Base-by-base conservation (phyloP, 1,140 invertebrate species). In the Drosophila tropicalis region DNA sequence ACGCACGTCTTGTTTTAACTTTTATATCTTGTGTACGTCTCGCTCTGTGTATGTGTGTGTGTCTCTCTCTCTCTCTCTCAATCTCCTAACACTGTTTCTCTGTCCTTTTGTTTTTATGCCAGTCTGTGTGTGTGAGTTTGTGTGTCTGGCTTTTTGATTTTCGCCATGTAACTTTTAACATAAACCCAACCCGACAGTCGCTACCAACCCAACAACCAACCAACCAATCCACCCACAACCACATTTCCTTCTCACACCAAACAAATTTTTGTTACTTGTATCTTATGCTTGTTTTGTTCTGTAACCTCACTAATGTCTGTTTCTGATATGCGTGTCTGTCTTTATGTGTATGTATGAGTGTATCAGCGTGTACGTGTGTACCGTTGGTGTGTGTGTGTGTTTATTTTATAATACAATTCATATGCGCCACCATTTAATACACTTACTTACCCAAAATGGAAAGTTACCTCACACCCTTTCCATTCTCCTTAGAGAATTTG, bases 1-100 rank as follows among this genome's bases (percentile, higher is more conserved):
- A 72, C 62, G 75, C 83, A 86, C 71, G 83, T 87, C 76, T 76
- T 66, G 61, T 62, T n/a, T 76, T 76, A 67, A 62, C 75, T 63
- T 77, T 58, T 67, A 71, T 70, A 47, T 65, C 62, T 79, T 29
- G 39, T 69, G 32, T 61, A 9, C 58, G 29, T 41, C 63, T 67
- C 40, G 47, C 40, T 73, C 25, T 67, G 60, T 54, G 56, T 54
- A 34, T 62, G 44, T 62, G 25, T 68, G 13, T 55, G 7, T 34
- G 6, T 56, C 19, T 58, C 44, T 36, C 25, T 61, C 62, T 62
- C 15, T 62, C 22, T 32, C 15, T 61, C 65, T n/a, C n/a, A n/a
- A n/a, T n/a, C n/a, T n/a, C n/a, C n/a, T 69, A 51, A 51, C 44
- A 65, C 36, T 44, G 9, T 25, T 29, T 29, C 22, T 51, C n/a